Evolutionary conservation across 1,140 invertebrate species (phyloP).

Genomic region (Diabrotica virgifera): DNA sequence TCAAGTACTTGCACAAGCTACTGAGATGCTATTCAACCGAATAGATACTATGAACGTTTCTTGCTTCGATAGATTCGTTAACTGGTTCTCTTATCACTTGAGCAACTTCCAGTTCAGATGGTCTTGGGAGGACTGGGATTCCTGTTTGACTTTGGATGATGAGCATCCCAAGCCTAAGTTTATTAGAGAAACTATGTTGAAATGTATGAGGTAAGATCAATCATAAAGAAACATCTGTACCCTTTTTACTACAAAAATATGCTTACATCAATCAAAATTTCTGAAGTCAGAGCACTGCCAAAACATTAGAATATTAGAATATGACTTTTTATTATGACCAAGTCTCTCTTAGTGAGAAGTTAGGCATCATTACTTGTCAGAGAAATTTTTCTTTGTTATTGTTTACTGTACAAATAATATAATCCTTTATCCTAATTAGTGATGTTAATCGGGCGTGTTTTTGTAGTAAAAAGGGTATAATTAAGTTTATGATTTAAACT

Average conservation of each 20-base stretch:
- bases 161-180: constrained; percentile 96
- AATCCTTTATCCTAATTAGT: too few species aligned
- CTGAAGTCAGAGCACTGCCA: too few species aligned
- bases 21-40: constrained; percentile 93
- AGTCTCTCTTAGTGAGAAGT: too few species aligned
- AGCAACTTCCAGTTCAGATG: constrained; percentile 99
- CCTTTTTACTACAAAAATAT: too few species aligned
- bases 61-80: constrained; percentile 94
- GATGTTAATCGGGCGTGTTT: too few species aligned
- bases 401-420: too few species aligned
- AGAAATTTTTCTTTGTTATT: too few species aligned
- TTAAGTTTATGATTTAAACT: constrained; percentile 4
- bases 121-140: constrained; percentile 97
- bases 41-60: constrained; percentile 96
- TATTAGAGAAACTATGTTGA: constrained; percentile 87
- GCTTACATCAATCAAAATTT: too few species aligned
- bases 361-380: too few species aligned
- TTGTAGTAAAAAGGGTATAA: neutral
- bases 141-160: constrained; percentile 76
- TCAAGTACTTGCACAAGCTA: constrained; percentile 95
- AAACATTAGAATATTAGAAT: too few species aligned
- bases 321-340: too few species aligned
- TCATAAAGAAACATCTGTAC: too few species aligned
- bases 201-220: constrained; percentile 73
- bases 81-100: constrained; percentile 98